These are phyloP conservation scores for Odobenus rosmarus DNA, from an alignment of 2,113 vertebrate species.

Conservation along the genomic window DNA sequence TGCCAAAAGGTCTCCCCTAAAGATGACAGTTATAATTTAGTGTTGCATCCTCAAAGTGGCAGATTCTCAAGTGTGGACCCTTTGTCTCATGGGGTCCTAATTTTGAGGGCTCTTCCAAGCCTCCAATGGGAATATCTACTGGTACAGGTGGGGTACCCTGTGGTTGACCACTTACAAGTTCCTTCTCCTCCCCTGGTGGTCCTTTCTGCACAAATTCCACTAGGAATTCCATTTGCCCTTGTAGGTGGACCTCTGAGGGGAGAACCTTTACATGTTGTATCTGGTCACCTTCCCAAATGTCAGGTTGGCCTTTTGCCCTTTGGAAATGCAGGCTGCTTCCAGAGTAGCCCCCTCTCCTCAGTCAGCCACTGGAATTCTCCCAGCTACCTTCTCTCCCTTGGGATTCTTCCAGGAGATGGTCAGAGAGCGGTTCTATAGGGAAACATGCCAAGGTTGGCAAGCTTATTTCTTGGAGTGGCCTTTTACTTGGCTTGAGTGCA, in stretches of 20 bases:
- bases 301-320: neutral
- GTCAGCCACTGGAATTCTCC: neutral
- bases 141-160: too few species aligned
- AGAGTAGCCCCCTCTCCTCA: neutral
- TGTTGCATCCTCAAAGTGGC: neutral
- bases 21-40: neutral
- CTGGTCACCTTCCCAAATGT: neutral
- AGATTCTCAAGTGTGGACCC: neutral
- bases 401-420: neutral
- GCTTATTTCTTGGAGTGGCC: neutral
- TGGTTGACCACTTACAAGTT: too few species aligned
- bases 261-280: neutral
- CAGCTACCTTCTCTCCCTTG: neutral
- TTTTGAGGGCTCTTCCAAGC: neutral
- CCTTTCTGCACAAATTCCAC: too few species aligned
- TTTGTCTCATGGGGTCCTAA: neutral
- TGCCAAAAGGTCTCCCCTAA: neutral
- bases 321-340: neutral
- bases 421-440: neutral
- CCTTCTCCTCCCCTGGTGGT: too few species aligned
- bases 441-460: fast-evolving
- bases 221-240: neutral
- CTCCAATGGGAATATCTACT: neutral
- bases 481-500: neutral
- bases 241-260: neutral